Evolutionary conservation across 2,113 vertebrate genomes (phyloP).

Genomic region (Typhlomys cinereus): DNA sequence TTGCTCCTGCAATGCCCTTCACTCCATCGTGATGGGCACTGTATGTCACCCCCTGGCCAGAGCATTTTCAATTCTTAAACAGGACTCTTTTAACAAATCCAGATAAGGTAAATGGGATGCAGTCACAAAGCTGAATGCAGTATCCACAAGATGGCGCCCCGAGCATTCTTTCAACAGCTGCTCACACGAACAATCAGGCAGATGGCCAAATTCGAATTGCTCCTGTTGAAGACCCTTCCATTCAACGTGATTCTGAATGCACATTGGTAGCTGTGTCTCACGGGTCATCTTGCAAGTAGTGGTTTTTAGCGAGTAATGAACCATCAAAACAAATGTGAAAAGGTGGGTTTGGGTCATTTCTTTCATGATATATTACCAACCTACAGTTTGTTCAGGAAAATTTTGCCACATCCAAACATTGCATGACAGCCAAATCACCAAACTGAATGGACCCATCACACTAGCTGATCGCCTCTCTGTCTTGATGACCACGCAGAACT

Average conservation of each 20-base stretch:
- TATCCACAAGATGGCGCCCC: constrained; percentile 61
- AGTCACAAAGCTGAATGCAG: constrained; percentile 12
- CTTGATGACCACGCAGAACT: neutral
- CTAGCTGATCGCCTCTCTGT: neutral
- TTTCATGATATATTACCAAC: neutral
- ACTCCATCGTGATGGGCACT: too few relatives aligned
- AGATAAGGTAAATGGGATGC: neutral
- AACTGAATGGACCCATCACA: neutral
- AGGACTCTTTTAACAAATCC: too few relatives aligned
- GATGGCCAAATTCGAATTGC: too few relatives aligned
- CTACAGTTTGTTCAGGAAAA: neutral
- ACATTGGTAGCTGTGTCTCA: neutral
- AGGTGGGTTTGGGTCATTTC: neutral
- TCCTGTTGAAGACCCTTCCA: neutral
- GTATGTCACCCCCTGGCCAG: too few relatives aligned
- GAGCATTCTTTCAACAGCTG: constrained; percentile 15
- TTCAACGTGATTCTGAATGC: neutral
- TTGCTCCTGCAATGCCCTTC: too few relatives aligned
- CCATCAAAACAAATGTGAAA: neutral
- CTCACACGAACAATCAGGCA: neutral
- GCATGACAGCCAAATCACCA: neutral
- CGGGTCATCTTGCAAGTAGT: neutral
- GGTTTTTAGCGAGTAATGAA: neutral
- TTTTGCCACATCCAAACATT: neutral
- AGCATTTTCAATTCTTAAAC: too few relatives aligned